A percentile compares a stretch with the other conserved stretches of the same genome.
Evolutionary conservation across 2,113 vertebrate species (phyloP).

Genomic region (Hippocampus zosterae): DNA sequence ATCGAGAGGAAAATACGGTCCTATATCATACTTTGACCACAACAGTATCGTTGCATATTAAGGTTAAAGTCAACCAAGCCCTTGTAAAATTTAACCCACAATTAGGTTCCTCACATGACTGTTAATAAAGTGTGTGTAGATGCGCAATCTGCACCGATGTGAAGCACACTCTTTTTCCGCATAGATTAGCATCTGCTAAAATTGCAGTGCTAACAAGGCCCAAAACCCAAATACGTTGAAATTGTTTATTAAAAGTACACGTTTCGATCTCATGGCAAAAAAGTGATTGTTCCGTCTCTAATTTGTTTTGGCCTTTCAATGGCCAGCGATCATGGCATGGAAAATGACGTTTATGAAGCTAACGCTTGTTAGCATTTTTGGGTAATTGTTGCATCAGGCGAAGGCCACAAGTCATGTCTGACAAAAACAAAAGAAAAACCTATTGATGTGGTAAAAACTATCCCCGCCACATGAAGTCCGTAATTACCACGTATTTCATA

Average conservation of each 20-base stretch:
- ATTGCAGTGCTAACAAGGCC: slow-evolving; percentile 33
- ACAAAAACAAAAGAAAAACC: background rate
- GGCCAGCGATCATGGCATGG: background rate
- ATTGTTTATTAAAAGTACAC: background rate
- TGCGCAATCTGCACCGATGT: background rate
- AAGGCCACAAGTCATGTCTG: background rate
- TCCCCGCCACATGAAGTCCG: background rate
- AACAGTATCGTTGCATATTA: background rate
- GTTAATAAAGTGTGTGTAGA: background rate
- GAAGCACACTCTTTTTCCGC: slow-evolving; percentile 4
- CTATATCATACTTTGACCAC: background rate
- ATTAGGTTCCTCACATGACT: background rate
- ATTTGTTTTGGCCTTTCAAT: background rate
- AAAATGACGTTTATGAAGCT: fast-evolving
- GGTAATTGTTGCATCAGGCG: background rate
- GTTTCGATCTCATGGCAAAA: background rate
- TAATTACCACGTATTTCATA: background rate
- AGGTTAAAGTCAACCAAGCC: background rate
- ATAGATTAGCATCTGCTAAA: slow-evolving; percentile 11
- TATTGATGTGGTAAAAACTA: too few relatives aligned
- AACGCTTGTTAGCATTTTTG: slow-evolving; percentile 16
- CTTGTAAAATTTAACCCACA: background rate
- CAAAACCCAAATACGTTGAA: slow-evolving; percentile 1
- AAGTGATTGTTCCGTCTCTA: background rate
- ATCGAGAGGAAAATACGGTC: background rate